phyloP scores from a whole-genome alignment of 2,797 vertebrate genomes.

The Pangasius mekongensis region DNA sequence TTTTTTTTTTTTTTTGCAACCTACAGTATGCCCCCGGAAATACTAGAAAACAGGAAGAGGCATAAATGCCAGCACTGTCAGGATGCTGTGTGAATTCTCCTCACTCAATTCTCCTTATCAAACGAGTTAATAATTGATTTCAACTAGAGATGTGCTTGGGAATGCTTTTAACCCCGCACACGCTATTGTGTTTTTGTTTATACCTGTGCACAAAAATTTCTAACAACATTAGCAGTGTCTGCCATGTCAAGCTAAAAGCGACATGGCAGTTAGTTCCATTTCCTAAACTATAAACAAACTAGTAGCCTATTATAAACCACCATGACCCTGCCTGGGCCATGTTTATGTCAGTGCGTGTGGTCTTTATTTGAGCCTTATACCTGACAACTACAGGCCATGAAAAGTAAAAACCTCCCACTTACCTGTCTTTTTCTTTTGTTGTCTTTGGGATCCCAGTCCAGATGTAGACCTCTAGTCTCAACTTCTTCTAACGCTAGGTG shows the following conservation, averaged over 20 bases:
- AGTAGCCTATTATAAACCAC: not conserved
- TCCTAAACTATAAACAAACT: not conserved
- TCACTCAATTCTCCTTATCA: not conserved
- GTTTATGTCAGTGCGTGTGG: not conserved
- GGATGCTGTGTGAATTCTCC: not conserved
- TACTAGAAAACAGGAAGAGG: not conserved
- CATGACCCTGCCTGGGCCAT: not conserved
- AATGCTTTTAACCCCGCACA: not conserved
- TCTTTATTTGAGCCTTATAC: not conserved
- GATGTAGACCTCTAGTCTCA: not conserved
- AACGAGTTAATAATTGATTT: not conserved
- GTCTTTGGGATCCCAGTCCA: not conserved
- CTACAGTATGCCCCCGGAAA: not conserved
- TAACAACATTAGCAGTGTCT: not conserved
- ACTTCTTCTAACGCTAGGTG: not conserved
- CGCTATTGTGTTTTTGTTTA: not conserved
- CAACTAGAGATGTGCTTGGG: not conserved
- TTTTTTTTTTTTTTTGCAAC: not conserved
- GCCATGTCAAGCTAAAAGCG: not conserved
- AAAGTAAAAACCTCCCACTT: not conserved
- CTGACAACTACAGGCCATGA: not conserved
- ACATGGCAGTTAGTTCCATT: not conserved
- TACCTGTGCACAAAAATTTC: not conserved
- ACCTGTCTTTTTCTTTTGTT: not conserved
- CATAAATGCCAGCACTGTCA: not conserved